Evolutionary conservation across 2,113 vertebrate genomes (phyloP).

Genomic region (Balaeniceps rex): DNA sequence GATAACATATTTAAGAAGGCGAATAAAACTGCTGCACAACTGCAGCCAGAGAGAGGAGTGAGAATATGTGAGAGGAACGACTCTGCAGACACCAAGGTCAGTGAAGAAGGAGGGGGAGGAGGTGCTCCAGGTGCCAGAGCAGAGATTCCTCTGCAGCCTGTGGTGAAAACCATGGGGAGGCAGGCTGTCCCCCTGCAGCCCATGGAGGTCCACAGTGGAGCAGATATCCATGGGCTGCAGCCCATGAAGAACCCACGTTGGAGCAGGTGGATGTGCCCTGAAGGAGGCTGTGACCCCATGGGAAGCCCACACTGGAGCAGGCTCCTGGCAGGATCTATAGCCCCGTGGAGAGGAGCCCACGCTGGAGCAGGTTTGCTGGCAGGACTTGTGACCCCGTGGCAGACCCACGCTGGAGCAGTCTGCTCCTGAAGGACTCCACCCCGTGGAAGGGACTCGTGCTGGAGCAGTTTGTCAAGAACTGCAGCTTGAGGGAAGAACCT

Average conservation of each 20-base stretch:
- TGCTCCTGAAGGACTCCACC: not conserved
- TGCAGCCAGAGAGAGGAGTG: not conserved
- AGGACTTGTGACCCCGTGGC: too few species aligned
- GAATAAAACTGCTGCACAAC: not conserved
- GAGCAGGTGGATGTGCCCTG: not conserved
- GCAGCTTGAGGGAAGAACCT: not conserved
- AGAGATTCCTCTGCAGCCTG: not conserved
- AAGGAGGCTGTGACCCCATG: not conserved
- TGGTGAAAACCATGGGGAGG: not conserved
- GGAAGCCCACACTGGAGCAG: not conserved
- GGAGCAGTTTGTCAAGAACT: not conserved
- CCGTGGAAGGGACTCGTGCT: accelerated
- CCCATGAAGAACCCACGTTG: accelerated
- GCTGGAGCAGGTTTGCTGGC: accelerated
- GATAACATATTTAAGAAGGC: not conserved
- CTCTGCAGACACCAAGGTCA: not conserved
- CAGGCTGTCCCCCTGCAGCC: not conserved
- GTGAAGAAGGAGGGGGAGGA: not conserved
- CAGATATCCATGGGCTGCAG: not conserved
- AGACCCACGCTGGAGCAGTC: not conserved
- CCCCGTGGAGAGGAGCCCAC: accelerated
- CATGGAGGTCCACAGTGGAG: not conserved
- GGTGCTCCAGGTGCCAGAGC: accelerated
- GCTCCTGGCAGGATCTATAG: not conserved
- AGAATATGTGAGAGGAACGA: not conserved